Evolutionary conservation across 2,797 vertebrate species (phyloP), one percentile per base, ranked within the genome.

Genomic region (Vipera ursinii): DNA sequence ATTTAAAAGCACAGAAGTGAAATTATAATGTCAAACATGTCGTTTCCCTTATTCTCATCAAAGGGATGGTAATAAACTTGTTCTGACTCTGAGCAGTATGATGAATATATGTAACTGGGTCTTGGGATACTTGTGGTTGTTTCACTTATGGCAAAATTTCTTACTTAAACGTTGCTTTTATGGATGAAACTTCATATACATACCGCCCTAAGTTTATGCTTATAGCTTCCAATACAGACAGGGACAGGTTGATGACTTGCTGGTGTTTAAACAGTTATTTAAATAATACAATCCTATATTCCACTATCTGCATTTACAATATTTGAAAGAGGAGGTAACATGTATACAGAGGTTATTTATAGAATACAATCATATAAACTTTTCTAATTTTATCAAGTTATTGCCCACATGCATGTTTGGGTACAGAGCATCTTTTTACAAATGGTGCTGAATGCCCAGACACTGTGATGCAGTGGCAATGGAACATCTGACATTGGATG

Each of bases 1-100:
- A 63, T 59, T 56, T 87, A 87, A 87, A 96, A 96, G 28, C 3
- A 82, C 59, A 9, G 15, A 94, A 90, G 22, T 48, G 15, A 61
- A 88, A 14, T 65, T 15, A 60, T 94, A 60, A 89, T 32, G 51
- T 13, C 51, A 4, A 56, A 32, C 2, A 3, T 85, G 26, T 85
- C 13, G 13, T 9, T 91, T 55, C 28, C 26, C n/a, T n/a, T 87
- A 48, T 14, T 17, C 82, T 86, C n/a, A 55, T 28, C 22, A 48
- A 91, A 82, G 20, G 73, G 22, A 20, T 91, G 60, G 44, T 48
- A 59, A 10, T 87, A 57, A 10, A 28, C 78, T 44, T 63, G 15
- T 38, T 17, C 59, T 57, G 32, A 55, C 56, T 17, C 22, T 87
- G 60, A 51, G 6, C n/a, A 44, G 24, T n/a, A 26, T 20, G 14